Evolutionary conservation across 2,113 vertebrate genomes (phyloP).

Genomic region (Zapus hudsonius): DNA sequence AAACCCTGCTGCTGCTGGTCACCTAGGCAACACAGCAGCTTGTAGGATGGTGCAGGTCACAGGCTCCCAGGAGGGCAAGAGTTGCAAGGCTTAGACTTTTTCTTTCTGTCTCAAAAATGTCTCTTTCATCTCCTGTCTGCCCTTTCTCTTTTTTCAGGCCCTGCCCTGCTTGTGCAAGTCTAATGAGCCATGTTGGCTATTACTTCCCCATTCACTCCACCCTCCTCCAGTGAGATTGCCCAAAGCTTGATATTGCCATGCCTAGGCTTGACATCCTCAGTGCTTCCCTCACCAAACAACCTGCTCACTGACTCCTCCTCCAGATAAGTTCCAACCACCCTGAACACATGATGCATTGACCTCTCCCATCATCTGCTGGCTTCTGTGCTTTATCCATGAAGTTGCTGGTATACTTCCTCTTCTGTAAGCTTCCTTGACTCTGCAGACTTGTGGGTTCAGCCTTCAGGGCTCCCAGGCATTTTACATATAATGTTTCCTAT

Average conservation of each 20-base stretch:
- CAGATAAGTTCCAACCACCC: background rate
- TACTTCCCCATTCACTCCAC: background rate
- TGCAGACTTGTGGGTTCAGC: background rate
- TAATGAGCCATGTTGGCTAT: no score
- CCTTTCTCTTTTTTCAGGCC: background rate
- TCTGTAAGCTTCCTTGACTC: background rate
- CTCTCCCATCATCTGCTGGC: background rate
- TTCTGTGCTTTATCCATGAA: background rate
- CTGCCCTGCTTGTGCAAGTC: background rate
- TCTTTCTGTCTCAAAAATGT: background rate
- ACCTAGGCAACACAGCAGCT: conserved; percentile 64
- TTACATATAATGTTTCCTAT: background rate
- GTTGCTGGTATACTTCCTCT: background rate
- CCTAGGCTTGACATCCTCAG: background rate
- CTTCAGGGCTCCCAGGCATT: background rate
- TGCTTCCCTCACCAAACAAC: background rate
- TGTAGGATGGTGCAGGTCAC: conserved; percentile 49
- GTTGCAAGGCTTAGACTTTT: conserved; percentile 34
- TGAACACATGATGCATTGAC: background rate
- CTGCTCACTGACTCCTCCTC: no score
- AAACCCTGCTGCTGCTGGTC: conserved; percentile 41
- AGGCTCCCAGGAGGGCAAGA: conserved; percentile 11
- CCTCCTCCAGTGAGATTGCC: background rate
- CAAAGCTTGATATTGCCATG: background rate
- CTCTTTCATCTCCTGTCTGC: background rate